Percentiles rank a stretch among this genome's conserved stretches.
Conservation (phyloP, 2,888 invertebrate genomes). For the Drosophila infuscata region DNA sequence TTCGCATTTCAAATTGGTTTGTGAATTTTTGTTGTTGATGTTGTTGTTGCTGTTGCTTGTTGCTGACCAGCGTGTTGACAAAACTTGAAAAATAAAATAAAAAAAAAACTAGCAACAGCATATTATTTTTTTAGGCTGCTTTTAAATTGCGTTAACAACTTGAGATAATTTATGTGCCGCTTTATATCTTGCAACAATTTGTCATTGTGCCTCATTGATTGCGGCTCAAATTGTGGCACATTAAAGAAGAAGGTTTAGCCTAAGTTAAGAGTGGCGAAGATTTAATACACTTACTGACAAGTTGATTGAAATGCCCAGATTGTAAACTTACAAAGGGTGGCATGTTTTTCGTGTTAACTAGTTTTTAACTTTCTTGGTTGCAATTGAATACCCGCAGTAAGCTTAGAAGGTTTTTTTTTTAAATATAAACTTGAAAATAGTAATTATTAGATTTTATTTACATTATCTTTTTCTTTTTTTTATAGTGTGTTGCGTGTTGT, state of each 20-base stretch:
- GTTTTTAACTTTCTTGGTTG: background rate
- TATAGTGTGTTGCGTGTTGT: background rate
- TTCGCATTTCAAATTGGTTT: conserved; percentile 40
- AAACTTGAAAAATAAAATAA: conserved; percentile 24
- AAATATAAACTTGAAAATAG: background rate
- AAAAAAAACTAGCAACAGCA: conserved; percentile 18
- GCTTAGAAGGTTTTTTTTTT: background rate
- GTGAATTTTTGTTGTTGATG: conserved; percentile 4
- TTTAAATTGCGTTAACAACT: conserved; percentile 59
- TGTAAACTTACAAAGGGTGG: background rate
- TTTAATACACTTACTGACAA: background rate
- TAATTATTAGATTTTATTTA: background rate
- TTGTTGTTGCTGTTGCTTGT: background rate
- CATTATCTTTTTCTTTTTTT: too few relatives aligned
- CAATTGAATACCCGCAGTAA: background rate
- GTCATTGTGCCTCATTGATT: conserved; percentile 51
- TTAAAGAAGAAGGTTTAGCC: conserved; percentile 33
- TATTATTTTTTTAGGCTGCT: conserved; percentile 9
- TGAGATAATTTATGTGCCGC: conserved; percentile 56
- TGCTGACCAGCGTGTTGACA: conserved; percentile 29
- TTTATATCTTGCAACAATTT: conserved; percentile 46
- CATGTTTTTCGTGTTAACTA: background rate
- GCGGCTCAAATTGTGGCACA: conserved; percentile 54
- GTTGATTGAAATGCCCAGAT: background rate
- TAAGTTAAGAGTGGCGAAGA: background rate